A percentile compares a stretch with the other conserved stretches of the same genome.
phyloP scores from a whole-genome alignment of 2,888 invertebrate genomes.

The Druceiella hillmani region DNA sequence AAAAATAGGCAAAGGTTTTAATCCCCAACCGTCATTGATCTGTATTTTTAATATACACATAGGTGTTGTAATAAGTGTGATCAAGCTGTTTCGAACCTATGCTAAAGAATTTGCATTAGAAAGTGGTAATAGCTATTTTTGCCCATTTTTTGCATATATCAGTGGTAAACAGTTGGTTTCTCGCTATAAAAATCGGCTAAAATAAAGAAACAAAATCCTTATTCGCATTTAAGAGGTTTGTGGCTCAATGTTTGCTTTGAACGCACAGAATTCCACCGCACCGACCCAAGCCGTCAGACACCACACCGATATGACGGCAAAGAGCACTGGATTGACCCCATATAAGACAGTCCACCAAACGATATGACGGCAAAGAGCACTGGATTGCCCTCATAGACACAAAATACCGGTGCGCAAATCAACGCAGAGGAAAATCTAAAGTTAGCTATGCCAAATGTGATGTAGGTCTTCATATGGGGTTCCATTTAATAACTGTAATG shows the following conservation, averaged over 20 bases:
- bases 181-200: conserved; percentile 12
- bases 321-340: conserved; percentile 10
- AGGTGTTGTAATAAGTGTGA: conserved; percentile 14
- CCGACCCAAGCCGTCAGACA: conserved; percentile 11
- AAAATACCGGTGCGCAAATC: conserved; percentile 12
- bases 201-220: conserved; percentile 11
- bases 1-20: conserved; percentile 10
- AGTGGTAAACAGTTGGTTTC: conserved; percentile 14
- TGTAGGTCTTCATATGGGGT: too few relatives aligned
- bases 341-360: too few relatives aligned
- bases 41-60: conserved; percentile 15
- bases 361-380: too few relatives aligned
- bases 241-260: conserved; percentile 13
- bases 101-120: too few relatives aligned
- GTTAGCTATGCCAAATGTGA: too few relatives aligned
- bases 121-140: conserved; percentile 13
- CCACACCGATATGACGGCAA: conserved; percentile 12
- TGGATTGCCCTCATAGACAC: too few relatives aligned
- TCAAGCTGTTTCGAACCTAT: conserved; percentile 13
- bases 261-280: conserved; percentile 12
- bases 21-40: conserved; percentile 15
- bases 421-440: conserved; percentile 9
- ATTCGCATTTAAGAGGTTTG: conserved; percentile 13
- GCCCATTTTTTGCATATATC: conserved; percentile 13
- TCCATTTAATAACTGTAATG: too few relatives aligned